Percentiles rank a stretch among this genome's conserved stretches.
Evolutionary conservation across 2,797 vertebrate species (phyloP).

Genomic region (Aerospiza tachiro): DNA sequence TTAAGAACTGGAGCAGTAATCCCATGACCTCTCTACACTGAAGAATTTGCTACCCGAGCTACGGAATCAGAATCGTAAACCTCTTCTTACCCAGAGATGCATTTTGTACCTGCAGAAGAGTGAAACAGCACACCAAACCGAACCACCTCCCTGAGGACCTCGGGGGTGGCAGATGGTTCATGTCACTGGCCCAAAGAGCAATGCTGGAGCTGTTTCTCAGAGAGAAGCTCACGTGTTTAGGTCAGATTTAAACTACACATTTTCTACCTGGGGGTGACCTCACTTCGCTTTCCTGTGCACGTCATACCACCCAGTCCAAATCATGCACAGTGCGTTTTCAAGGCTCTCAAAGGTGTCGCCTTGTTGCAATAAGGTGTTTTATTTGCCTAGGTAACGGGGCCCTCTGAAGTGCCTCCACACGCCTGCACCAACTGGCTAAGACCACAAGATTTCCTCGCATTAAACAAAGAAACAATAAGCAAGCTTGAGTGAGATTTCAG

Average conservation of each 20-base stretch:
- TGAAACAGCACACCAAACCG: background rate
- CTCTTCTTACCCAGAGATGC: background rate
- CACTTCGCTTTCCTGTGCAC: background rate
- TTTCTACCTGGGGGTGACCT: background rate
- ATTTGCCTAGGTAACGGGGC: background rate
- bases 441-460: background rate
- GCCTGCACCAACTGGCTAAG: background rate
- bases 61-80: background rate
- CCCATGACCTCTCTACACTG: background rate
- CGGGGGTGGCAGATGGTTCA: background rate
- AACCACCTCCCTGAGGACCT: background rate
- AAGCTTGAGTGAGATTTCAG: constrained; percentile 12
- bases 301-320: background rate
- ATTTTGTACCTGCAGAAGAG: background rate
- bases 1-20: background rate
- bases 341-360: background rate
- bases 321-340: background rate
- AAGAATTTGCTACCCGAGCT: background rate
- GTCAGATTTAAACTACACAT: background rate
- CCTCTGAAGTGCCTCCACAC: background rate
- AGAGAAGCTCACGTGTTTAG: background rate
- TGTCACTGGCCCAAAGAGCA: background rate
- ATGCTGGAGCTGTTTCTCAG: background rate
- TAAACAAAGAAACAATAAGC: constrained; percentile 35
- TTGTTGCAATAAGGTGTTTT: background rate